Evolutionary conservation across 2,888 invertebrate genomes (phyloP), one percentile per base, ranked within the genome.

Genomic region (Alcis repandata): DNA sequence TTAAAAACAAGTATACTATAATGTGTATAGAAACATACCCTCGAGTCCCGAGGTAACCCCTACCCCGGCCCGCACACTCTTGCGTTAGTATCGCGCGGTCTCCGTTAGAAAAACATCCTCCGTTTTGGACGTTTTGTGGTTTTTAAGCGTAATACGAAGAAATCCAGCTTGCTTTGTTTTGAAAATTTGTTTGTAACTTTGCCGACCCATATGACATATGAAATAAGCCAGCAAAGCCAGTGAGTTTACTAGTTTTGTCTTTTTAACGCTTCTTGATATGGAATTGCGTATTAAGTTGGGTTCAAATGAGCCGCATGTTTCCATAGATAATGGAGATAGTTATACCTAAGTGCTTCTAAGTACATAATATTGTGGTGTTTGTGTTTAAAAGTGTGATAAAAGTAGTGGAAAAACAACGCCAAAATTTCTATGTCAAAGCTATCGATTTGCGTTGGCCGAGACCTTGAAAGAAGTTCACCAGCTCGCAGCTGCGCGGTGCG

Each of bases 1-100:
- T n/a, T 3, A 20, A 40, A 40, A 53, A 15, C n/a, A n/a, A n/a
- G 22, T 43, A 0, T 53, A 52, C 40, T 40, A 17, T 32, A 10
- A 10, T 7, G 2, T 27, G 32, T 22, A 2, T 15, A 27, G 9
- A n/a, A n/a, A 8, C 63, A 62, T 74, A 83, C 81, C 90, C 89
- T 89, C 89, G 89, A 88, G 85, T 84, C 78, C 73, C 74, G 46
- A 22, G 57, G 72, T 77, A 77, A 79, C 77, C 67, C 66, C 69
- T 61, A 75, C 70, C 68, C 68, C 75, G 67, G 71, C 71, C 64
- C 53, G 58, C 70, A 70, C 53, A 58, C 43, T 52, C 66, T 56
- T 67, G 75, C 72, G 73, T 71, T 69, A 68, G 71, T 69, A 20
- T 53, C 40, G 56, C 54, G 58, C 68, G 57, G 59, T 38, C 62